Evolutionary conservation across 2,113 vertebrate genomes (phyloP), one percentile per base, ranked within the genome.

Genomic region (Onychostruthus taczanowskii): DNA sequence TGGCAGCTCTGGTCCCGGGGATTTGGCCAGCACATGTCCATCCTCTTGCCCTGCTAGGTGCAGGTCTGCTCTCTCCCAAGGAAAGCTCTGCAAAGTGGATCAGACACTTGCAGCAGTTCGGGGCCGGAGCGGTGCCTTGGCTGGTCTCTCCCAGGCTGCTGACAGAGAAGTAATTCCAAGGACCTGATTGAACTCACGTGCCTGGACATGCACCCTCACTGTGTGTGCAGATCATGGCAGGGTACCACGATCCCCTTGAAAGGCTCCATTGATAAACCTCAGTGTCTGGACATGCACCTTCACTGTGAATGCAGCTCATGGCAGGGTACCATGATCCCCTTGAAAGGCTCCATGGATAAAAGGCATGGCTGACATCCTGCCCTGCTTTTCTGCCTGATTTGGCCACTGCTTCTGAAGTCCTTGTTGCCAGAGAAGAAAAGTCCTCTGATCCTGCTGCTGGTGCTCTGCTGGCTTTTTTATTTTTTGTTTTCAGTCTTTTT

Each of bases 61-160:
- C 56, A 26, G 26, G 4, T 52, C 68, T 74, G 50, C 50, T 46
- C 8, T 41, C 37, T 55, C 22, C 9, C 35, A 20, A 28, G 43
- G 47, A 49, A 9, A 18, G 3, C 0, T 0, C 12, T 49, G 56
- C 33, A 28, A 37, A 69, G 33, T 0, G 0, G 27, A 16, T 49
- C 61, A 41, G 67, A 47, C 0, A 1, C 30, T 31, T 2, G 6
- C 19, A 35, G 78, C 39, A 19, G 10, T 7, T 50, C 0, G 0
- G 66, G 37, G 24, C 7, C 15, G 2, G 16, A 64, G 33, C 0
- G 0, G 35, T 22, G 16, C 49, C 49, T 49, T 66, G 46, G 27
- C 59, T 1, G 1, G 10, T 21, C 16, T 70, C 59, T 26, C 33
- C 50, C 28, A 16, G 3, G 19, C 33, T 73, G 56, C 64, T 64